Evolutionary conservation across 2,113 vertebrate species (phyloP), one percentile per base, ranked within the genome.

Genomic region (Strix aluco): DNA sequence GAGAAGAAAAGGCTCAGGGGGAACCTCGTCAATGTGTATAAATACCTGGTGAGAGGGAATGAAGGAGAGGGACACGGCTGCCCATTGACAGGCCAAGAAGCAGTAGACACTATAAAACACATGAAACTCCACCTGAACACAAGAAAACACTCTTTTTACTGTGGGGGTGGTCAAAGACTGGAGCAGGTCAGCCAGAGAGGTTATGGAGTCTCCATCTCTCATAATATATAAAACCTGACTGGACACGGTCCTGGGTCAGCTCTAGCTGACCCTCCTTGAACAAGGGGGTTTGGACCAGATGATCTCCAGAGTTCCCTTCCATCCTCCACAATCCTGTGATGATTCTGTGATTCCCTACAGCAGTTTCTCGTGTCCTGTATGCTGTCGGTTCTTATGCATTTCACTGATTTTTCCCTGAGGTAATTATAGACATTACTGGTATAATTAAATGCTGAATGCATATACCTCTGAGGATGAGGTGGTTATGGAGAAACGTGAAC

Each of bases 211-310:
- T 54, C 59, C 19, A 40, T 10, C 49, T 62, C 61, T 63, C 15
- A 30, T 62, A 92, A 40, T 30, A 62, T 7, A n/a, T 19, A 58
- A 88, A 78, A 52, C 25, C 51, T 40, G 21, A 32, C 34, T 59
- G 65, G 51, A 59, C 36, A 12, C 0, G 0, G 5, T 55, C 29
- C 63, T 84, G 44, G 26, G 44, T 30, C 1, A 1, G 46, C n/a
- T 81, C 3, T 49, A 55, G 38, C 42, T 88, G 66, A 59, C 22
- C 26, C 13, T 40, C 11, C n/a, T 61, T 74, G 52, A 74, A 47
- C 52, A 95, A 74, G 25, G 23, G 4, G 3, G 3, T 5, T 26
- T 77, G 67, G 54, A 75, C 38, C 13, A 52, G n/a, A 42, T 30
- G 16, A 25, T 66, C 62, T 88, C 40, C 65, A 79, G 67, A 57